A percentile compares a stretch with the other conserved stretches of the same genome.
phyloP scores from a whole-genome alignment of 2,113 vertebrate genomes.

The Fukomys damarensis region DNA sequence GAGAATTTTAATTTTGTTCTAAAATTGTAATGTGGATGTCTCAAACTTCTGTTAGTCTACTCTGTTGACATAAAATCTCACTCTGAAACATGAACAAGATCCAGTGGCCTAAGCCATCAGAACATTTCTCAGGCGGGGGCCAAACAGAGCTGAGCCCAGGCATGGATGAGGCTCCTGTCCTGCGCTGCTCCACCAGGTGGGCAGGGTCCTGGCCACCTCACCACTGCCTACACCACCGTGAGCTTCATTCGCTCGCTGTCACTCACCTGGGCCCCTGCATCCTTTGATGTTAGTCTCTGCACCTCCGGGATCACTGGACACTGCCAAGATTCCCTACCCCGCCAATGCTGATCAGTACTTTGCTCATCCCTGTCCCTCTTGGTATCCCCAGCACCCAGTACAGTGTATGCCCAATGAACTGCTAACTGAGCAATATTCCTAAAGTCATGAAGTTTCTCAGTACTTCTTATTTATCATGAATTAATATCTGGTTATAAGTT shows the following conservation, averaged over 20 bases:
- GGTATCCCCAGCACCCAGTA: not conserved
- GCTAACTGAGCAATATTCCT: not conserved
- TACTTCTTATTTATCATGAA: not conserved
- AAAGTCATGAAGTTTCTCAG: not conserved
- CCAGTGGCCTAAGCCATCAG: not conserved
- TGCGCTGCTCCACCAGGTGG: not conserved
- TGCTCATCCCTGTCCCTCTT: not conserved
- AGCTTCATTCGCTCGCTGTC: not conserved
- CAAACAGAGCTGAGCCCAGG: not conserved
- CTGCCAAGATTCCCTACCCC: not conserved
- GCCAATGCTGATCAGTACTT: not conserved
- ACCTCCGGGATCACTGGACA: not conserved
- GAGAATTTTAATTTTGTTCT: conserved; percentile 30
- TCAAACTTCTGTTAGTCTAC: not conserved
- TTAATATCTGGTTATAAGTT: conserved; percentile 26
- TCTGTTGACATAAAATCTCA: not conserved
- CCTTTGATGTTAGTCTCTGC: not conserved
- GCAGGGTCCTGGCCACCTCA: not conserved
- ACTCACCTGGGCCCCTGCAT: not conserved
- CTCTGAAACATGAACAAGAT: conserved; percentile 8
- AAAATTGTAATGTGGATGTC: conserved; percentile 16
- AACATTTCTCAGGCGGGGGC: not conserved
- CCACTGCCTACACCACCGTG: not conserved
- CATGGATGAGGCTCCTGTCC: too few species aligned
- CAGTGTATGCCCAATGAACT: not conserved